phyloP scores from a whole-genome alignment of 2,888 invertebrate species.

The Encarsia formosa region DNA sequence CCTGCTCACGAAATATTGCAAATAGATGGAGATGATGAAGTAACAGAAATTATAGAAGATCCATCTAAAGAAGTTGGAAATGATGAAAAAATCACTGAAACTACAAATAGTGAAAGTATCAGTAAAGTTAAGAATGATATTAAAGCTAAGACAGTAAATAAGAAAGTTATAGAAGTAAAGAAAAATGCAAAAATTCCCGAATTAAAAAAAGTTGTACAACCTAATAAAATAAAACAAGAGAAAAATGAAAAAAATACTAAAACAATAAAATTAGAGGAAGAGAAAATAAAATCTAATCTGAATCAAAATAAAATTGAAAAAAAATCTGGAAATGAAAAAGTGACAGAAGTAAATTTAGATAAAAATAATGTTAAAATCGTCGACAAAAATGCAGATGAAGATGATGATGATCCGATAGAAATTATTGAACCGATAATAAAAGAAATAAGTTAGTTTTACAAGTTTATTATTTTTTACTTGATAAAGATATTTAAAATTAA shows the following conservation, averaged over 20 bases:
- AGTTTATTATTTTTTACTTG: background rate
- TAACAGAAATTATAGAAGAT: constrained; percentile 40
- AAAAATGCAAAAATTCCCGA: too few species aligned
- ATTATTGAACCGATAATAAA: constrained; percentile 23
- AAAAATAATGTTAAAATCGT: constrained; percentile 70
- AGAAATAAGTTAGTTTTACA: constrained; percentile 13
- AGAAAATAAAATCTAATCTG: constrained; percentile 30
- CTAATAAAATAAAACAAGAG: too few species aligned
- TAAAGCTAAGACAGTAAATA: too few species aligned
- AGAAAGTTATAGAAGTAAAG: too few species aligned
- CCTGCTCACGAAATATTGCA: background rate
- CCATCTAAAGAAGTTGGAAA: constrained; percentile 42
- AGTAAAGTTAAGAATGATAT: too few species aligned
- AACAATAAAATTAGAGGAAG: background rate
- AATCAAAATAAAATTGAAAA: constrained; percentile 56
- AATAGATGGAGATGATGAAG: constrained; percentile 45
- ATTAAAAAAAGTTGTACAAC: too few species aligned
- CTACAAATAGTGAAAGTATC: too few species aligned
- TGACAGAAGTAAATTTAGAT: constrained; percentile 54
- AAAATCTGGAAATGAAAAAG: constrained; percentile 66
- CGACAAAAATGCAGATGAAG: too few species aligned
- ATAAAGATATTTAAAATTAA: background rate
- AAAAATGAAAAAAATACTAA: constrained; percentile 18
- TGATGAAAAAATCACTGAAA: too few species aligned
- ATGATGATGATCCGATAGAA: constrained; percentile 29